Evolutionary conservation across 1,140 invertebrate species (phyloP), one percentile per base, ranked within the genome.

Genomic region (Antheraea pernyi): DNA sequence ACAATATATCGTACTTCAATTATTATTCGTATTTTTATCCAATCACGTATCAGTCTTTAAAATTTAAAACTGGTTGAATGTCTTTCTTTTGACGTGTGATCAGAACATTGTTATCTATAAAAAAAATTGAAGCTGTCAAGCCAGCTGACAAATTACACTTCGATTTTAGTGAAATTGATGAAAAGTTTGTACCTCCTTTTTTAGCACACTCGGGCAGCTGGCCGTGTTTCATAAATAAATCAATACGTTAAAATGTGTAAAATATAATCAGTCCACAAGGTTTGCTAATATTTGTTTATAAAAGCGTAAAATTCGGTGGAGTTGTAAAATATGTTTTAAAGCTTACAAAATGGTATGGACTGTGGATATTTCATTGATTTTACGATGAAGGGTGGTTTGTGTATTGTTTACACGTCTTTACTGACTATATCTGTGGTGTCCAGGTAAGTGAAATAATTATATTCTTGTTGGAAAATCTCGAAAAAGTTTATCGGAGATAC

Each of bases 381-480:
- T 91, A 94, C 88, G 80, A 94, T 94, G 94, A 94, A 92, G 93
- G 89, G 93, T 81, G 91, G 87, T 73, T 82, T 94, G 75, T 87
- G 89, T 80, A 85, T 91, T 70, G 89, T 94, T 74, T 94, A 94
- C 85, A 94, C 93, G 91, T 93, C 91, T 82, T 85, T 94, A 82
- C 89, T 94, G 84, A 92, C 94, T 65, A 93, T 93, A 78, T 94
- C 93, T 74, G 85, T 93, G 72, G 82, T 93, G 58, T 94, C 93
- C 65, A 94, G 94, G 94, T 94, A 81, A 39, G 73, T 69, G 9
- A 53, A 53, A 7, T 16, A 53, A 13, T n/a, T 53, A 2, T 16
- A 53, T 16, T 16, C 46, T 53, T 13, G 46, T 13, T n/a, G 2
- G 16, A 53, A 53, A 53, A 53, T 30, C 22, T 30, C 22, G 22